Percentiles rank a stretch among this genome's conserved stretches.
These are phyloP conservation scores for Emydocephalus ijimae DNA, from an alignment of 2,113 vertebrate genomes.

Conservation along the genomic window DNA sequence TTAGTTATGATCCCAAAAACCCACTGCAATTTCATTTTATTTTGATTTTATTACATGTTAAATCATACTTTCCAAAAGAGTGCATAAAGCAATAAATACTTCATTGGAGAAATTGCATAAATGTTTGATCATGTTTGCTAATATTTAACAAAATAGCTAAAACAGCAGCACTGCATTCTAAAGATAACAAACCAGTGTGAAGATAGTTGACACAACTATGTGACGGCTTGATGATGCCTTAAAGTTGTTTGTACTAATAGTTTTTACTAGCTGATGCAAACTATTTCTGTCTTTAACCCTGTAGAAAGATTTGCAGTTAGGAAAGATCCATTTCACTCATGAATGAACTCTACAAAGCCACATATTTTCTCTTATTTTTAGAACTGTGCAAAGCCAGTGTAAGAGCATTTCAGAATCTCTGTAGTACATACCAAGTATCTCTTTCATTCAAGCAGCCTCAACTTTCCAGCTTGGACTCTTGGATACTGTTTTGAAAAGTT, in stretches of 20 bases:
- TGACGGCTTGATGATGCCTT: background rate
- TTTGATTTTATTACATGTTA: background rate
- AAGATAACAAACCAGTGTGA: background rate
- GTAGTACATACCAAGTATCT: background rate
- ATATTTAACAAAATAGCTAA: background rate
- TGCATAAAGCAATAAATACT: background rate
- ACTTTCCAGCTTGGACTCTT: background rate
- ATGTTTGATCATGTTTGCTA: background rate
- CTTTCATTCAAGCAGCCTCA: background rate
- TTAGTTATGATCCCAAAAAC: background rate
- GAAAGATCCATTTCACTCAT: background rate
- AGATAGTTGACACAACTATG: background rate
- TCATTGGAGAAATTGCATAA: background rate
- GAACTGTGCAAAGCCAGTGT: background rate
- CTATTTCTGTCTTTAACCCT: background rate
- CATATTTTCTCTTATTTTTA: background rate
- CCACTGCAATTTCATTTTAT: background rate
- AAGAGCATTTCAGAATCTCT: background rate
- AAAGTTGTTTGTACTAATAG: background rate
- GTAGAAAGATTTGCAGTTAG: background rate
- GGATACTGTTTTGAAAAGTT: background rate
- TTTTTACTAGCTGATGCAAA: background rate
- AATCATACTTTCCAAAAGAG: background rate
- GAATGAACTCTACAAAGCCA: background rate
- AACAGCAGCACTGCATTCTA: background rate